Evolutionary conservation across 2,888 invertebrate species (phyloP).

Genomic region (Notodonta dromedarius): DNA sequence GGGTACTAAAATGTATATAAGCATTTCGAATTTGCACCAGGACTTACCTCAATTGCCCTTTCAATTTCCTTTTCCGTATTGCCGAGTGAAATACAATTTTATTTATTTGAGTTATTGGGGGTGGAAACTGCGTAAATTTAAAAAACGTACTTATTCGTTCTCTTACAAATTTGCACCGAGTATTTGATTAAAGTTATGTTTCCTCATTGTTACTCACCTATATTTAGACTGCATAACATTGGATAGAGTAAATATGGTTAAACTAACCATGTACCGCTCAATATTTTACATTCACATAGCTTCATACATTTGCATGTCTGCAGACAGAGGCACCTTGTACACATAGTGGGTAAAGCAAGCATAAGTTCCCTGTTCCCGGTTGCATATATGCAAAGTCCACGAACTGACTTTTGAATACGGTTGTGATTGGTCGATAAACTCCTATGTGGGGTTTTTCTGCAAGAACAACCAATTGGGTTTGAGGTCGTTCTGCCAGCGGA

Average conservation of each 20-base stretch:
- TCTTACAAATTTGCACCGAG: not conserved
- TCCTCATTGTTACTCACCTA: not conserved
- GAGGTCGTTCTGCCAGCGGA: too few species aligned
- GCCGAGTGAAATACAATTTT: conserved; percentile 11
- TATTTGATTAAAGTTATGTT: conserved; percentile 4
- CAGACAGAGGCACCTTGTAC: conserved; percentile 15
- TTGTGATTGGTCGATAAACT: too few species aligned
- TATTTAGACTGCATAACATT: too few species aligned
- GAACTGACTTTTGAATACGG: too few species aligned
- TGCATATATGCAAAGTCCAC: not conserved
- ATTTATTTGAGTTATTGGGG: conserved; percentile 13
- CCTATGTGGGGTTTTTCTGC: too few species aligned
- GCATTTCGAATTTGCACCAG: not conserved
- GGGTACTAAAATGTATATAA: not conserved
- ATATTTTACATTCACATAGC: conserved; percentile 15
- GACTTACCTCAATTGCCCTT: conserved; percentile 8
- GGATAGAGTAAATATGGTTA: not conserved
- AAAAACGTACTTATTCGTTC: not conserved
- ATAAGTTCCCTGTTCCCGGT: not conserved
- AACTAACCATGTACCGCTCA: conserved; percentile 6
- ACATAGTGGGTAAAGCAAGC: conserved; percentile 16
- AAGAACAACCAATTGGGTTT: too few species aligned
- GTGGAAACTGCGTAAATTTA: conserved; percentile 10
- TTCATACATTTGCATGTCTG: conserved; percentile 20
- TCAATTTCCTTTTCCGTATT: conserved; percentile 15